Conservation (phyloP, 1,140 invertebrate species). For the Popillia japonica region DNA sequence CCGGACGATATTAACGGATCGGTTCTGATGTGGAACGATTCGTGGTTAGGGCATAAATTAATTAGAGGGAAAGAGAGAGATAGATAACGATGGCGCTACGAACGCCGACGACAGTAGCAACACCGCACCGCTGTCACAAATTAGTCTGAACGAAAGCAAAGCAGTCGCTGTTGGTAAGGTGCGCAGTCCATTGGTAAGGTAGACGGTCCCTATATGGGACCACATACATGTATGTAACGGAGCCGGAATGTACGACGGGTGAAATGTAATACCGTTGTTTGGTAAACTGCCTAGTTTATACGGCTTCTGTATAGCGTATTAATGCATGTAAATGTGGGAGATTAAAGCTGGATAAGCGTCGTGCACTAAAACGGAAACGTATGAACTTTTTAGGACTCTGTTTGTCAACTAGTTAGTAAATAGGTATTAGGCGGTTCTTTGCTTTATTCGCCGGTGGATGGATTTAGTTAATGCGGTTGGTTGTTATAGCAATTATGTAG, state of each 20-base stretch:
- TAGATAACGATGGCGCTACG: constrained; percentile 16
- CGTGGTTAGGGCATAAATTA: constrained; percentile 45
- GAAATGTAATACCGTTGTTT: neutral
- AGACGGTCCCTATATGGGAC: neutral
- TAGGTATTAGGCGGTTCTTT: neutral
- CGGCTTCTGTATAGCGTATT: neutral
- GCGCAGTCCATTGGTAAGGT: neutral
- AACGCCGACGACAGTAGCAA: neutral
- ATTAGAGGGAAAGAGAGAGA: constrained; percentile 38
- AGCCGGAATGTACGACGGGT: neutral
- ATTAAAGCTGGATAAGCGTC: neutral
- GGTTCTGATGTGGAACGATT: constrained; percentile 45
- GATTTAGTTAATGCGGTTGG: neutral
- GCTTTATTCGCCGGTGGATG: neutral
- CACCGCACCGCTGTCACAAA: neutral
- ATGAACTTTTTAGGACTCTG: constrained; percentile 8
- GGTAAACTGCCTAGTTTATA: neutral
- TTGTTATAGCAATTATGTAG: neutral
- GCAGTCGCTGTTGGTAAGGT: neutral
- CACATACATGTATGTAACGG: neutral
- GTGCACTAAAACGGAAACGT: neutral
- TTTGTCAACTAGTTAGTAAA: constrained; percentile 19
- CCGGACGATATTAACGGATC: constrained; percentile 51
- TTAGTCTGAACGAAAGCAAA: neutral
- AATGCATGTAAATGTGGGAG: constrained; percentile 5